Percentiles rank a stretch among this genome's conserved stretches.
Conservation (phyloP, 2,888 invertebrate species). For the Automeris io region DNA sequence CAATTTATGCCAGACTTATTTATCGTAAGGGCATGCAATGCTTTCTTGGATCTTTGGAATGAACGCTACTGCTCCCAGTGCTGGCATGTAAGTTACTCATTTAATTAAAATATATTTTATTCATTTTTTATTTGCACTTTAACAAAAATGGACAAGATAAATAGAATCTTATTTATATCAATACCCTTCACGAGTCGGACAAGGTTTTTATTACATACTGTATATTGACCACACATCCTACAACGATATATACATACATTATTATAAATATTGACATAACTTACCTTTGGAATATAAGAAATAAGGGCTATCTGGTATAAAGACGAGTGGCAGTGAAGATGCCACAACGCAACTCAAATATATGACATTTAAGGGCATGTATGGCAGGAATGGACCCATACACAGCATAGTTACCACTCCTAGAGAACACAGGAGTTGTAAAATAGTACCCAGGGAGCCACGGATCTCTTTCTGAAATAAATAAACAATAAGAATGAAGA, state of each 20-base stretch:
- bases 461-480: conserved; percentile 51
- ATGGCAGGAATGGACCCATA: conserved; percentile 49
- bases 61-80: too few species aligned
- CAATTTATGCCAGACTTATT: too few species aligned
- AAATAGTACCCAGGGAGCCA: conserved; percentile 45
- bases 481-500: neutral
- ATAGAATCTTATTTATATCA: too few species aligned
- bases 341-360: conserved; percentile 22
- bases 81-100: too few species aligned
- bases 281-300: conserved; percentile 51
- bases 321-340: conserved; percentile 36
- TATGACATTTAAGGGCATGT: conserved; percentile 32
- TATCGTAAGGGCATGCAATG: too few species aligned
- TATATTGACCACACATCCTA: too few species aligned
- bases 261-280: neutral
- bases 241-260: conserved; percentile 11
- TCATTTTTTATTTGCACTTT: too few species aligned
- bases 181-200: too few species aligned
- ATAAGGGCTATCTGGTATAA: conserved; percentile 53
- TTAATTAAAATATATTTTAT: too few species aligned
- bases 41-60: too few species aligned
- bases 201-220: too few species aligned
- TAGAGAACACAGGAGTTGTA: conserved; percentile 47
- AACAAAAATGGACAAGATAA: too few species aligned
- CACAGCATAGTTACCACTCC: conserved; percentile 46